Base-by-base conservation (phyloP, 2,888 invertebrate genomes). In the Ennomos quercinarius region DNA sequence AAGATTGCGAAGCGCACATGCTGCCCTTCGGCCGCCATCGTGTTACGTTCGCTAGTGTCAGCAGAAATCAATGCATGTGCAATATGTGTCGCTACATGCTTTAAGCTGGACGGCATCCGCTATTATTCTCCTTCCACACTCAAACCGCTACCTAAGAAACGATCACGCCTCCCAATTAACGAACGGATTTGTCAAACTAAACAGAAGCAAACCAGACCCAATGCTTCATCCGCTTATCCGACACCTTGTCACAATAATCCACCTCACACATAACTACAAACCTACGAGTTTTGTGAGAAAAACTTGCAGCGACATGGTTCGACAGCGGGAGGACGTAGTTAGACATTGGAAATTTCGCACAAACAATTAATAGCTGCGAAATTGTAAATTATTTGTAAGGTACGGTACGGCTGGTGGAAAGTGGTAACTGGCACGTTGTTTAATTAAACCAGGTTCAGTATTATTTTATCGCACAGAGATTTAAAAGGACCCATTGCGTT, bases 161-260 rank as follows among this genome's bases (percentile, higher is more conserved):
- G 67, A 68, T 68, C 63, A 64, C 64, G 67, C 64, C 70, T 66
- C 68, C 71, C 71, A 77, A 78, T 78, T 78, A 81, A 74, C 74
- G 67, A 73, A 71, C 73, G 74, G 76, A 80, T 81, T 81, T 81
- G 80, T 80, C 78, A 81, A 81, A 76, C 74, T 76, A 76, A 76
- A 81, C 75, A 77, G 73, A 67, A 62, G 66, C 70, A 47, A 62
- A 65, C 67, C 71, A 66, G 45, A 40, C 49, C 8, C 6, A 37
- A 37, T 36, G 38, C 45, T 42, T 13, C 11, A 37, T 17, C 34
- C n/a, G 17, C 27, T 10, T n/a, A n/a, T 10, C 5, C 38, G 37
- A 2, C 10, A 46, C 54, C 41, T 38, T 59, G 35, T 59, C 49
- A n/a, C 40, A 49, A 49, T 54, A 59, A 45, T 8, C 9, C 10